A percentile compares a stretch with the other conserved stretches of the same genome.
phyloP scores from a whole-genome alignment of 2,888 invertebrate genomes.

The Zeuzera pyrina region DNA sequence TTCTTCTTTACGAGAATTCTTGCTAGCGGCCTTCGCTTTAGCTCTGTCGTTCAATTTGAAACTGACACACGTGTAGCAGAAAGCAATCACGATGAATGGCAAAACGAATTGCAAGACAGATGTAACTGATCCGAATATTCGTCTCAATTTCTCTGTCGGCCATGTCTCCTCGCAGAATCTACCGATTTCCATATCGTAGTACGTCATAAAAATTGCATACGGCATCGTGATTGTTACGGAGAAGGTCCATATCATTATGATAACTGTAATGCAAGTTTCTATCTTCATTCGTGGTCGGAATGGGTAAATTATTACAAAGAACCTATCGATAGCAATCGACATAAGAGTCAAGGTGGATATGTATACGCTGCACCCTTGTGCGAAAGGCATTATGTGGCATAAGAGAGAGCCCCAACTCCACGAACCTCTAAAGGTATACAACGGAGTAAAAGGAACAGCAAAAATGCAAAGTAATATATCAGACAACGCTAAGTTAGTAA shows the following conservation, averaged over 20 bases:
- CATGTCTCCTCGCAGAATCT: constrained; percentile 90
- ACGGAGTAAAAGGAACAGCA: constrained; percentile 96
- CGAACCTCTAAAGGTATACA: constrained; percentile 91
- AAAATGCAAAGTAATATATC: constrained; percentile 94
- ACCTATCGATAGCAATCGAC: constrained; percentile 97
- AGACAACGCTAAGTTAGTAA: constrained; percentile 95
- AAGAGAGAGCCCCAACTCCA: constrained; percentile 95
- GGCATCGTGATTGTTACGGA: constrained; percentile 91
- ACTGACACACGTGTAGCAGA: constrained; percentile 95
- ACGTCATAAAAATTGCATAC: constrained; percentile 88
- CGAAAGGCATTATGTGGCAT: constrained; percentile 94
- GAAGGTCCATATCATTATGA: constrained; percentile 92
- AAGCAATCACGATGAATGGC: constrained; percentile 94
- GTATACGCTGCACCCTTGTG: constrained; percentile 97
- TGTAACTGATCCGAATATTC: constrained; percentile 89
- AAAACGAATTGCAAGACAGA: constrained; percentile 93
- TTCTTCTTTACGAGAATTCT: constrained; percentile 90
- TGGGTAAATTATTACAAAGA: constrained; percentile 97
- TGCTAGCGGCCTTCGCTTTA: constrained; percentile 86
- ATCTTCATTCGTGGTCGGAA: constrained; percentile 94
- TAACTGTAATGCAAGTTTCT: constrained; percentile 87
- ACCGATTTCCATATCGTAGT: constrained; percentile 62
- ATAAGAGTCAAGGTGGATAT: constrained; percentile 97
- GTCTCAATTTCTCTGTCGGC: constrained; percentile 87
- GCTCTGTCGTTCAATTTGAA: constrained; percentile 88